Conservation (phyloP, 2,888 invertebrate species). For the Melolontha melolontha region DNA sequence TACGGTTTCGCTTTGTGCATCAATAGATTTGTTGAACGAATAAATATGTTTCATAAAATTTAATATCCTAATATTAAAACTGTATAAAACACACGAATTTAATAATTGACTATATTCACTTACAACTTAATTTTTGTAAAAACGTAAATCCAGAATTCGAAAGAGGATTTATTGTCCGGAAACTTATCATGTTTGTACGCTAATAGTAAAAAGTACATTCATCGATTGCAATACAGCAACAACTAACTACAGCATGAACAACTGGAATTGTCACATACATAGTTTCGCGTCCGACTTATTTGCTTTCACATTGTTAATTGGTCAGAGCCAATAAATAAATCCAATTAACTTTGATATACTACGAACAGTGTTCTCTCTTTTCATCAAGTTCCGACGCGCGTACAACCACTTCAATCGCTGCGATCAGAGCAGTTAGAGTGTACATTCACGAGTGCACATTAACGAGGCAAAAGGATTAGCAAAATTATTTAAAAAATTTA, state of each 20-base stretch:
- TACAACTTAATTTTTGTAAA: no score
- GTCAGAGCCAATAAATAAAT: slow-evolving; percentile 35
- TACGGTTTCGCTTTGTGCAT: no score
- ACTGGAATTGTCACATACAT: slow-evolving; percentile 21
- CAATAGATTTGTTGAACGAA: no score
- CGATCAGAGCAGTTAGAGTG: slow-evolving; percentile 18
- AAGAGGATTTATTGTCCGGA: slow-evolving; percentile 19
- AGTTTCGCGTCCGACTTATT: slow-evolving; percentile 22
- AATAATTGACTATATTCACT: no score
- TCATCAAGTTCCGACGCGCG: slow-evolving; percentile 7
- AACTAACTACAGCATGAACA: slow-evolving; percentile 4
- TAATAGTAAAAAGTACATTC: slow-evolving; percentile 23
- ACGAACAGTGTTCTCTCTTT: slow-evolving; percentile 21
- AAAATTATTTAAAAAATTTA: slow-evolving; percentile 28
- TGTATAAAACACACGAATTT: no score
- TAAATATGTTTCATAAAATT: no score
- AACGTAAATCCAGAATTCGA: no score
- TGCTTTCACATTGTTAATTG: slow-evolving; percentile 38
- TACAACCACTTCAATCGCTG: slow-evolving; percentile 3
- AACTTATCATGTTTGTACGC: slow-evolving; percentile 6
- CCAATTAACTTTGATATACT: slow-evolving; percentile 33
- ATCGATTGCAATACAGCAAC: slow-evolving; percentile 4
- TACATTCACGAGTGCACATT: slow-evolving; percentile 11
- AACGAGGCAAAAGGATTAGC: slow-evolving; percentile 13
- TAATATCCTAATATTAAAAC: no score